Conservation (phyloP, 2,113 vertebrate genomes). For the Prunella fulvescens region DNA sequence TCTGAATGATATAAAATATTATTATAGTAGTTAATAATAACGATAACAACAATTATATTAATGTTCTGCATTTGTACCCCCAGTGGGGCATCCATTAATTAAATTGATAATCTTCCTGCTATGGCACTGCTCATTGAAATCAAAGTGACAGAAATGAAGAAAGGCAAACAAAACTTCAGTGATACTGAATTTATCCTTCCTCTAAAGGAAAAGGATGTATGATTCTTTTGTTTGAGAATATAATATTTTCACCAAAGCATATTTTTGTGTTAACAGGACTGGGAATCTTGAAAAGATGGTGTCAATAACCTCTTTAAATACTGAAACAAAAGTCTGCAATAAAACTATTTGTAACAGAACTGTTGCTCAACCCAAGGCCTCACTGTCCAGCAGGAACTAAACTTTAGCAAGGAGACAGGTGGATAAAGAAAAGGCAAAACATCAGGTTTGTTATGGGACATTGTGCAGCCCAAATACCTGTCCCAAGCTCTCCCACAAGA, state of each 20-base stretch:
- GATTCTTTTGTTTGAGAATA: background rate
- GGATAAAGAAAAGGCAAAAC: background rate
- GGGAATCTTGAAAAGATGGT: background rate
- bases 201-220: background rate
- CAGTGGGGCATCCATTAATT: background rate
- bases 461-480: background rate
- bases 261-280: background rate
- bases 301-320: background rate
- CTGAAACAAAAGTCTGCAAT: background rate
- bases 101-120: background rate
- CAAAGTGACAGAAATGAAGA: background rate
- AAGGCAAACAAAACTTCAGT: background rate
- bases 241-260: background rate
- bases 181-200: background rate
- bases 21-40: background rate
- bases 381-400: background rate
- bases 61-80: background rate
- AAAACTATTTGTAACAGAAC: background rate
- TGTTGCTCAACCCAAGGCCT: background rate
- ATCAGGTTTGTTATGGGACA: background rate
- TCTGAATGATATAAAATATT: background rate
- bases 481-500: background rate
- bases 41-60: background rate
- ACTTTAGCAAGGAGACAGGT: background rate
- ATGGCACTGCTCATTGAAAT: background rate